These are phyloP conservation scores for Drosophila bocki DNA, from an alignment of 1,140 invertebrate species.

Conservation along the genomic window DNA sequence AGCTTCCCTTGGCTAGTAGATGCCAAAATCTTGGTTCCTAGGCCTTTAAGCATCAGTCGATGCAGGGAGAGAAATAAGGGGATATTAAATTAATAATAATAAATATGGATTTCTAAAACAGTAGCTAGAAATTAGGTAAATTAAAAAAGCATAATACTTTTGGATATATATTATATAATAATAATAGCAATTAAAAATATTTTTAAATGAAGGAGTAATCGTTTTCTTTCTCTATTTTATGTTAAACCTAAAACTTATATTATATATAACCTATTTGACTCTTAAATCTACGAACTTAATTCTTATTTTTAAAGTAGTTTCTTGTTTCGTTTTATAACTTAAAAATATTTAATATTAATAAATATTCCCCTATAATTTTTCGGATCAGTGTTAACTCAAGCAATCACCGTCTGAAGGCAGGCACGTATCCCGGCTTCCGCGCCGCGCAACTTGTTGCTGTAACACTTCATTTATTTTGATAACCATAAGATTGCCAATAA, in stretches of 20 bases:
- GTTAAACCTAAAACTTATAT: no score
- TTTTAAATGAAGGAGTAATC: no score
- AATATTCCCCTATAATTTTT: not conserved
- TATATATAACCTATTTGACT: no score
- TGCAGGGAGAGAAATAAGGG: constrained; percentile 20
- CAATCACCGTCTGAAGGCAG: constrained; percentile 51
- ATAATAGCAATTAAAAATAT: no score
- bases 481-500: constrained; percentile 82
- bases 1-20: not conserved
- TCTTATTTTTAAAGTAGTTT: not conserved
- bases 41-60: constrained; percentile 1
- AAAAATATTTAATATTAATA: not conserved
- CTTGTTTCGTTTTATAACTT: not conserved
- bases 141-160: no score
- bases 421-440: constrained; percentile 74
- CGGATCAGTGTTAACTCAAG: constrained; percentile 23
- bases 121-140: no score
- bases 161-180: no score
- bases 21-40: constrained; percentile 18
- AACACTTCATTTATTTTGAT: constrained; percentile 84
- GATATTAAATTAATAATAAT: not conserved
- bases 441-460: constrained; percentile 70
- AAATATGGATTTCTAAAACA: no score
- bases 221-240: no score
- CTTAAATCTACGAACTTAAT: not conserved